A percentile compares a stretch with the other conserved stretches of the same genome.
Evolutionary conservation across 2,113 vertebrate genomes (phyloP).

Genomic region (Probosciger aterrimus): DNA sequence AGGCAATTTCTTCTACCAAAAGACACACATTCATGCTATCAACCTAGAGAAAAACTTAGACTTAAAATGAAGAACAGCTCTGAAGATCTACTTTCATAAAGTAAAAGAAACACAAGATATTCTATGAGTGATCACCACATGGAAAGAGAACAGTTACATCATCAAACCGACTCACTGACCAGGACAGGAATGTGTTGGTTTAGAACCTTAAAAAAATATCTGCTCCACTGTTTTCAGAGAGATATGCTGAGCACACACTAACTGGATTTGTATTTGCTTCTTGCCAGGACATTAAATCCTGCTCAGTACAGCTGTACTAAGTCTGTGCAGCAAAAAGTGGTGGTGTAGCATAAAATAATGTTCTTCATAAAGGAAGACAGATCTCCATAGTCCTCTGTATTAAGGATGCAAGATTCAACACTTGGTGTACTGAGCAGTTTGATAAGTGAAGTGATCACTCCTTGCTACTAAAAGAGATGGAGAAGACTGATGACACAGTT

Average conservation of each 20-base stretch:
- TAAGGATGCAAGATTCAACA: neutral
- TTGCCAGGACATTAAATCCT: neutral
- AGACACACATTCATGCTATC: neutral
- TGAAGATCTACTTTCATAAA: neutral
- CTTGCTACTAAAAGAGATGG: neutral
- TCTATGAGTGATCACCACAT: accelerated
- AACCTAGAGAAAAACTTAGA: neutral
- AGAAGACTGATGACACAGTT: neutral
- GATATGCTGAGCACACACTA: neutral
- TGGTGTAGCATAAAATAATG: neutral
- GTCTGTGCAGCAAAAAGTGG: neutral
- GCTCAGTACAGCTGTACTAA: neutral
- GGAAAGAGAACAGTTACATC: neutral
- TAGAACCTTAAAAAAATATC: neutral
- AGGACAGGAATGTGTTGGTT: neutral
- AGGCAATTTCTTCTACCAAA: neutral
- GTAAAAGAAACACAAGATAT: neutral
- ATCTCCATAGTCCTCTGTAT: neutral
- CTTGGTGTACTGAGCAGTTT: neutral
- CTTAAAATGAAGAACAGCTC: neutral
- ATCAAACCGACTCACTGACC: neutral
- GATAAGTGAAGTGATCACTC: neutral
- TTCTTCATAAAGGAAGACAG: neutral
- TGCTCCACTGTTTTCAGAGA: neutral
- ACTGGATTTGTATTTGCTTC: neutral